Base-by-base conservation (phyloP, 2,888 invertebrate genomes). In the Antitype chi region DNA sequence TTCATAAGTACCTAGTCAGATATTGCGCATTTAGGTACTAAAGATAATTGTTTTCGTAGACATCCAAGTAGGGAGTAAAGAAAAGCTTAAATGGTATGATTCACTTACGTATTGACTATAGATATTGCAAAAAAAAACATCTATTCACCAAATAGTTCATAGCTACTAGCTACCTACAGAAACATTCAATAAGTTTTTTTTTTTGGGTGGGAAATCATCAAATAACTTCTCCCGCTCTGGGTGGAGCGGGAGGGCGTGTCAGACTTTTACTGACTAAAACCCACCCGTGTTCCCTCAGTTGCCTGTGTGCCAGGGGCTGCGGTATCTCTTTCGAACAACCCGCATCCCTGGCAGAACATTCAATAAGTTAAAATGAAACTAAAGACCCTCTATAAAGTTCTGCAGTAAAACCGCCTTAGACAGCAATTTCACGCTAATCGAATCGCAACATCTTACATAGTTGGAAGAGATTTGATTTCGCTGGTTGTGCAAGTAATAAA, bases 401-500 rank as follows among this genome's bases (percentile, higher is more conserved):
- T 47, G n/a, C 25, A 74, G 49, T 52, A 60, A 66, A 60, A 59
- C 59, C 8, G 43, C 59, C 66, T 66, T 4, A 20, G 23, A 74
- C 32, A 38, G 28, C 28, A 59, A 68, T 43, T 53, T 47, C 23
- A 66, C 62, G 70, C 52, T 74, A 83, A 84, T 84, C 59, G 49
- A 25, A 70, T 64, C n/a, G 23, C 59, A 60, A 70, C 55, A 74
- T 74, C 73, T 69, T 57, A 43, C 57, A 67, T 55, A 52, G 49
- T 78, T 81, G 13, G 32, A 71, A 66, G 49, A 69, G 64, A 78
- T 85, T 72, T 67, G 53, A 74, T 84, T 72, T 70, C 74, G 13
- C 57, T 57, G 9, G 49, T 64, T 23, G 47, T 49, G 20, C 72
- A 32, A 64, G 43, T 38, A 81, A 85, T 84, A 85, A 69, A 60